Conservation (phyloP, 1,140 invertebrate genomes). For the Orchesella cincta region DNA sequence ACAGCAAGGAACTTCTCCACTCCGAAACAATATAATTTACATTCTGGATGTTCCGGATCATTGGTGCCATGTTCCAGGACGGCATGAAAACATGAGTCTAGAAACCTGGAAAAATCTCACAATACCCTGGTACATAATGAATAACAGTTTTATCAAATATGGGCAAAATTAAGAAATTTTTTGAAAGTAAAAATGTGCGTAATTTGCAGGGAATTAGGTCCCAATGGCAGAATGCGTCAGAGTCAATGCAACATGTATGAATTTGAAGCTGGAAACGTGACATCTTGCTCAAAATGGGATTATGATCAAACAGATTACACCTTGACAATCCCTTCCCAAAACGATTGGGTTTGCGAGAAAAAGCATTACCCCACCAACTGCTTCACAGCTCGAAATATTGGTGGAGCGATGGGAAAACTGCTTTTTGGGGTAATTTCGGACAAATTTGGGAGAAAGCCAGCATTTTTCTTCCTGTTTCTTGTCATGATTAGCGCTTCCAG, state of each 20-base stretch:
- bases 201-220: not conserved
- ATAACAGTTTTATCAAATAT: too few relatives aligned
- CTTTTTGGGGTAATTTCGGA: not conserved
- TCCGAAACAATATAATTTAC: conserved; percentile 35
- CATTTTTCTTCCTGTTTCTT: not conserved
- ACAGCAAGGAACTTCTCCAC: conserved; percentile 26
- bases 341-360: not conserved
- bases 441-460: not conserved
- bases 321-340: not conserved
- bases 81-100: not conserved
- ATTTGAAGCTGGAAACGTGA: not conserved
- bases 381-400: not conserved
- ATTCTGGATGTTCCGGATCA: conserved; percentile 40
- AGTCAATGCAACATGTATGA: not conserved
- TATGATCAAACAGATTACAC: not conserved
- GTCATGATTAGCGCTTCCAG: not conserved
- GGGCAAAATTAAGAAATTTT: too few relatives aligned
- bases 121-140: conserved; percentile 32
- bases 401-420: not conserved
- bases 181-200: too few relatives aligned
- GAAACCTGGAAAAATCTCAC: conserved; percentile 42
- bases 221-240: not conserved
- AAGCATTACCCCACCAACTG: not conserved
- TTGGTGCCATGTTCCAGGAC: conserved; percentile 38
- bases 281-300: not conserved